Evolutionary conservation across 2,888 invertebrate genomes (phyloP), one percentile per base, ranked within the genome.

Genomic region (Fabriciana adippe): DNA sequence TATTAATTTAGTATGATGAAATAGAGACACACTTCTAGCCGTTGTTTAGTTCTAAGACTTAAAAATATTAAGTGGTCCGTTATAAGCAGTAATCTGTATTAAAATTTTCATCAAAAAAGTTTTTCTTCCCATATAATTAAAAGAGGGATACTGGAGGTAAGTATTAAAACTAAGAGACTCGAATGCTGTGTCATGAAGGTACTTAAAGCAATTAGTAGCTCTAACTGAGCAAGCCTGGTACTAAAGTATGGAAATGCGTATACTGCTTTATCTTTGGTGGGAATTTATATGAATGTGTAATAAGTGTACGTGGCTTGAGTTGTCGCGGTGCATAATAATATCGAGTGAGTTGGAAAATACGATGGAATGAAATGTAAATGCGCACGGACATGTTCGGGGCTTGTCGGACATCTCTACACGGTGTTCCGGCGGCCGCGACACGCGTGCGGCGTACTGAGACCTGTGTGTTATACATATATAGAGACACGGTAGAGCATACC

Each of bases 361-460:
- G n/a, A 11, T 47, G 5, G 21, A 47, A 26, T 59, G 57, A 21
- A 57, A 47, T 57, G 47, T 59, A 59, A 59, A 59, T 47, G 57
- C 57, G 57, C 47, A 47, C 47, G 57, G 47, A 59, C 57, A 18
- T 41, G 45, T 47, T 15, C 35, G n/a, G 41, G 56, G 6, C 45
- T 1, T 57, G 56, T 57, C 56, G 18, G 15, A 57, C 45, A 26
- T 26, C 48, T 45, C 0, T 55, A 59, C 59, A 59, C 26, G 47
- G 57, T 57, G 59, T 31, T 21, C 59, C 55, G 55, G 57, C 56
- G 56, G 56, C 21, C 35, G 55, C 56, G 45, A 45, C 56, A 57
- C 21, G 47, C 26, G 57, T 16, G 5, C 18, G 18, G 1, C 45
- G 45, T 45, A 14, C 41, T 16, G 21, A 15, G 56, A 21, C 45